Evolutionary conservation across 2,888 invertebrate genomes (phyloP), one percentile per base, ranked within the genome.

Genomic region (Stenodera caucasica): DNA sequence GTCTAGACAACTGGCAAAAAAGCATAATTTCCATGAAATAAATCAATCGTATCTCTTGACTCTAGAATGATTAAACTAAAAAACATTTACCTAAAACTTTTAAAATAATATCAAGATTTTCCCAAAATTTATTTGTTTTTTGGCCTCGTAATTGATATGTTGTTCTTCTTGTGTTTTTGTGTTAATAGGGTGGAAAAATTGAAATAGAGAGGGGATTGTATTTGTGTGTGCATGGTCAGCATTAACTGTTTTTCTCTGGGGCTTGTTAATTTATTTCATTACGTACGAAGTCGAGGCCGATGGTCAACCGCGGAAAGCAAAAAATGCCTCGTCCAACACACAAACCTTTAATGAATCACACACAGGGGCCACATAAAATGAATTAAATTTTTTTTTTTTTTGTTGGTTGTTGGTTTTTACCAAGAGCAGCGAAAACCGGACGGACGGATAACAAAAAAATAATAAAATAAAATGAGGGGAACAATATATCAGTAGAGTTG

Each of bases 41-140:
- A 71, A 73, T 73, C 73, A 72, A 72, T 72, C 68, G 70, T 70
- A 65, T 69, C 68, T 69, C 68, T 67, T 65, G 4, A 52, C 7
- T 26, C 26, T 26, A 26, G 2, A 32, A 9, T 45, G 14, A 35
- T 33, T 35, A 51, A 57, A 26, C 26, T 26, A 26, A 5, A 26
- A 26, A 26, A 26, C 26, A 26, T 26, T 4, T 57, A 57, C 33
- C 26, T 49, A 49, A 45, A 23, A 45, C 9, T 1, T 12, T 45
- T 2, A 45, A 45, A 45, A 45, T 45, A 45, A 12, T 45, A 8
- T 21, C 12, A 12, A 21, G 45, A 45, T 45, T 45, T 45, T 21
- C n/a, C n/a, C n/a, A n/a, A n/a, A 26, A 26, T 23, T 23, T 23
- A 6, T 23, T 45, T 30, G 30, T 1, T 23, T 18, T 18, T 18